Percentiles rank a stretch among this genome's conserved stretches.
phyloP scores from a whole-genome alignment of 2,113 vertebrate genomes.

The Megaleporinus macrocephalus region DNA sequence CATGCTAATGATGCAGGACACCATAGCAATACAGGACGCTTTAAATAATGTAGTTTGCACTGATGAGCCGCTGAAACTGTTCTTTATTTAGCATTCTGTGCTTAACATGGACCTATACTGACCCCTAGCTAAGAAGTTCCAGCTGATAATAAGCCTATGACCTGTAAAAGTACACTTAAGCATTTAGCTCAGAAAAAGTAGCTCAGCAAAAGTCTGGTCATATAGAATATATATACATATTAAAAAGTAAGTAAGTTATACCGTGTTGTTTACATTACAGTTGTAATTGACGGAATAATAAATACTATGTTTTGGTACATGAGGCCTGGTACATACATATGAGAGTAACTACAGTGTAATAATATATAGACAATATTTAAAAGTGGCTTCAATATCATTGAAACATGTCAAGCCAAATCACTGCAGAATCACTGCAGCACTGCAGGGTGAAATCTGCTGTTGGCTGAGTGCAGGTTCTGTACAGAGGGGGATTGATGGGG shows the following conservation, averaged over 20 bases:
- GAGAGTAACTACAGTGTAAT: too few species aligned
- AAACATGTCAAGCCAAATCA: background rate
- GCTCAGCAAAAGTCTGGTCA: too few species aligned
- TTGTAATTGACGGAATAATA: too few species aligned
- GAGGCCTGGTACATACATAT: too few species aligned
- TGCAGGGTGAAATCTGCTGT: background rate
- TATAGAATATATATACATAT: background rate
- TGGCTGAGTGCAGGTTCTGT: background rate
- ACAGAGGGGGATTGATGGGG: background rate
- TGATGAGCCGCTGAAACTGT: constrained; percentile 8
- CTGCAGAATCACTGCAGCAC: background rate
- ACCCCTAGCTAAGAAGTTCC: background rate
- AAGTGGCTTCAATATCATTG: background rate
- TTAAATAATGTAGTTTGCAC: constrained; percentile 62
- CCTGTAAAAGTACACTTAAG: background rate
- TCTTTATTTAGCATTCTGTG: background rate
- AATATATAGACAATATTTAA: too few species aligned
- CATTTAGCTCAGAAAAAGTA: too few species aligned
- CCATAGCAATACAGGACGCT: constrained; percentile 47
- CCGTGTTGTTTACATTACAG: too few species aligned
- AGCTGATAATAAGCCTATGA: background rate
- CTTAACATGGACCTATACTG: background rate
- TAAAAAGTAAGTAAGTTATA: background rate
- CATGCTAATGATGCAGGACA: background rate
- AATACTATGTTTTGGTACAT: too few species aligned